Evolutionary conservation across 2,797 vertebrate species (phyloP), one percentile per base, ranked within the genome.

Genomic region (Anabacerthia variegaticeps): DNA sequence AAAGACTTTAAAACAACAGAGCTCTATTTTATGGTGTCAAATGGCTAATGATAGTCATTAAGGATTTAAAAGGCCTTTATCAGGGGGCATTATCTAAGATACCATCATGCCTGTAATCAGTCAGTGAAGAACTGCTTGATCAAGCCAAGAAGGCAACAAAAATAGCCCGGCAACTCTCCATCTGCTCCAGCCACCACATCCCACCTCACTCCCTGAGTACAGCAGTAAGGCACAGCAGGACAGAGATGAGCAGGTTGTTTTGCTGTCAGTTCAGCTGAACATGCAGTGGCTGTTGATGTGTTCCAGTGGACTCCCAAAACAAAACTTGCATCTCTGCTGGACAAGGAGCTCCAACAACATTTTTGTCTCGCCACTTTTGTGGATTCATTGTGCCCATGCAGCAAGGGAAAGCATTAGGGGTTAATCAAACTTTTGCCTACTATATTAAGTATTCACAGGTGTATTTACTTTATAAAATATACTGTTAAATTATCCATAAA

Each of bases 171-270:
- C 1, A 0, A 34, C 55, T 86, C 59, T 37, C 94, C 93, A 92
- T 94, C 94, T 95, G 95, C 88, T 90, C 39, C 7, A 51, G 76
- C 62, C 67, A n/a, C 68, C 21, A 36, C n/a, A 13, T 76, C 55
- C 41, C 63, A 89, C 90, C 77, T 83, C 77, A 9, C 12, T 78
- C 84, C 69, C 74, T 17, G 24, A 5, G 12, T 7, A 22, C 66
- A 73, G 88, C 77, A 27, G 22, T 12, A 39, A 78, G 36, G 87
- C 91, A 48, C 94, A 75, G 37, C 92, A 94, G 77, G 91, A 63
- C 66, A 41, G 48, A n/a, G 56, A n/a, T n/a, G 72, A 27, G 20
- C 76, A 69, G 77, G 34, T 44, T 79, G 74, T 44, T 79, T 23
- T 69, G 59, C 74, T 90, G 83, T 78, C 85, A 23, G 12, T 72